phyloP scores from a whole-genome alignment of 2,888 invertebrate species.

The Chalcosyrphus nemorum region DNA sequence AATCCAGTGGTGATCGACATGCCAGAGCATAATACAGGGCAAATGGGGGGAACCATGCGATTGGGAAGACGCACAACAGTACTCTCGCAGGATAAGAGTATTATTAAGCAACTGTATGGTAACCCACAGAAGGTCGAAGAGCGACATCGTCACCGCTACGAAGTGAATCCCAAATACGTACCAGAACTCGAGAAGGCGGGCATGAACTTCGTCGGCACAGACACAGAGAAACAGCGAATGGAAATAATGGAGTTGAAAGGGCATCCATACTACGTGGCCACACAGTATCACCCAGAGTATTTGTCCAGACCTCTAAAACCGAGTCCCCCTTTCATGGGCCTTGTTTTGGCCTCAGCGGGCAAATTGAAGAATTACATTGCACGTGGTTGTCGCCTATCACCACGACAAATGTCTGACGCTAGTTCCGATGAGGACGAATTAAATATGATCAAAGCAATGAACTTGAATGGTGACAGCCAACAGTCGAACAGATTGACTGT shows the following conservation, averaged over 20 bases:
- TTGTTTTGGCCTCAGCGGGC: slow-evolving; percentile 94
- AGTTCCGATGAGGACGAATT: slow-evolving; percentile 84
- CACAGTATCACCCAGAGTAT: slow-evolving; percentile 99
- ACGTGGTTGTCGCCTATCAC: slow-evolving; percentile 89
- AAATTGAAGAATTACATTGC: slow-evolving; percentile 89
- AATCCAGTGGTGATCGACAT: slow-evolving; percentile 97
- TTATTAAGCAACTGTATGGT: slow-evolving; percentile 89
- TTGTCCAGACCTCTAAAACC: slow-evolving; percentile 94
- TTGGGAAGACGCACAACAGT: slow-evolving; percentile 95
- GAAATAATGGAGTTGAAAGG: slow-evolving; percentile 93
- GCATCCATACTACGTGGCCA: slow-evolving; percentile 97
- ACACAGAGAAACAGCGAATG: slow-evolving; percentile 93
- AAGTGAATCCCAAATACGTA: slow-evolving; percentile 96
- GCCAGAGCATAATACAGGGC: slow-evolving; percentile 98
- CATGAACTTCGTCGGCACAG: slow-evolving; percentile 93
- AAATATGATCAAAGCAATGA: slow-evolving; percentile 58
- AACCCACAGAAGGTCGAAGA: slow-evolving; percentile 92
- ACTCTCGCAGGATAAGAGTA: slow-evolving; percentile 85
- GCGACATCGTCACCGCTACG: slow-evolving; percentile 98
- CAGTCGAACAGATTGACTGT: slow-evolving; percentile 25
- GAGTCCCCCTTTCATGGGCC: slow-evolving; percentile 97
- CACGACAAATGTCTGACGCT: slow-evolving; percentile 88
- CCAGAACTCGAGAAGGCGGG: slow-evolving; percentile 90
- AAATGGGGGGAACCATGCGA: slow-evolving; percentile 98
- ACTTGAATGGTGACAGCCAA: slow-evolving; percentile 25